Conservation (phyloP, 2,888 invertebrate species). For the Drosophila kokeensis region DNA sequence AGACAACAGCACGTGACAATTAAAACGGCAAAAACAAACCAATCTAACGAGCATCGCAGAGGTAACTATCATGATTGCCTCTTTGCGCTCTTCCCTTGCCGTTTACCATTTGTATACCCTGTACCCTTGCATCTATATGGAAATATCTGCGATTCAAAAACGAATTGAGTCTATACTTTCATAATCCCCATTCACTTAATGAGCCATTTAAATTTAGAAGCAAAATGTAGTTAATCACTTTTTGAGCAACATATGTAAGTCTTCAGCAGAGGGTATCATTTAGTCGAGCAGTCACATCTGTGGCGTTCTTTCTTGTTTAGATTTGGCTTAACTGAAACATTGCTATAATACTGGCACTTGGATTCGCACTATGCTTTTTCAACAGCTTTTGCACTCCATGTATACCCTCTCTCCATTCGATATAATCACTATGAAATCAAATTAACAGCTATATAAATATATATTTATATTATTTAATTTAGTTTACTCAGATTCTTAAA, state of each 20-base stretch:
- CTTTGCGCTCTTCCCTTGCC: neutral
- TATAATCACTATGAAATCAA: neutral
- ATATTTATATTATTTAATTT: neutral
- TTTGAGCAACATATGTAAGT: neutral
- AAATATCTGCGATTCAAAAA: neutral
- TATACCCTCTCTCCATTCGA: no score
- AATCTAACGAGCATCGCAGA: slow-evolving; percentile 52
- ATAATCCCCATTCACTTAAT: neutral
- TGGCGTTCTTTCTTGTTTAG: neutral
- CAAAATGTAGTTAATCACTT: neutral
- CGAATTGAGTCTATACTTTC: neutral
- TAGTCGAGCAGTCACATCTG: neutral
- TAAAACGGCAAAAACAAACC: slow-evolving; percentile 44
- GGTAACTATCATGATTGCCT: slow-evolving; percentile 32
- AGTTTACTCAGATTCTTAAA: neutral
- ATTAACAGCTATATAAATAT: neutral
- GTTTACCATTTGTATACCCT: slow-evolving; percentile 9
- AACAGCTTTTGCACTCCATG: neutral
- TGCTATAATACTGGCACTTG: neutral
- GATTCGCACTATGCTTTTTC: neutral
- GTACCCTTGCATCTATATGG: neutral
- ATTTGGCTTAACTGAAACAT: slow-evolving; percentile 6
- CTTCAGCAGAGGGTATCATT: neutral
- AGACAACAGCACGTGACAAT: slow-evolving; percentile 60
- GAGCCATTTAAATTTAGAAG: neutral